Base-by-base conservation (phyloP, 2,888 invertebrate species). In the Trissolcus brochymenae region DNA sequence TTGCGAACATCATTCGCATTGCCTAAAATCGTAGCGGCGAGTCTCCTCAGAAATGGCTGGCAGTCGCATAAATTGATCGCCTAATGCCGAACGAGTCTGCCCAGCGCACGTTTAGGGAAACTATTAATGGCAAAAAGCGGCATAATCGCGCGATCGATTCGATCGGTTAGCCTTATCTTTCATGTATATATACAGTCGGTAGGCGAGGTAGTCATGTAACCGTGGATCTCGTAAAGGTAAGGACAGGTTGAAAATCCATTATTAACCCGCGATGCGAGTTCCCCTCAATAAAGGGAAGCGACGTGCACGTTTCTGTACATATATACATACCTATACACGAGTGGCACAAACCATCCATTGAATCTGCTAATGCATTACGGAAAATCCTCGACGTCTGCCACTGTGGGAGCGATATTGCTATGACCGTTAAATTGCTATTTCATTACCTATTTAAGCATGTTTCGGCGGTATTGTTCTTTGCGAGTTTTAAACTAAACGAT, bases 171-270 rank as follows among this genome's bases (percentile, higher is more conserved):
- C 79, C 82, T 84, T 83, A 85, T 85, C 82, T 73, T 80, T 76
- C 82, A 85, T 85, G 84, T 83, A 85, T 85, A 80, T 85, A 85
- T 85, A 85, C 84, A 83, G 83, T 80, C 83, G 81, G 79, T 82
- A 83, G 83, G 74, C 81, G 79, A 81, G 75, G 79, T 77, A 82
- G 74, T 83, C 83, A 70, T 83, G 82, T 82, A 80, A 82, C 70
- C 76, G 79, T 76, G 79, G 72, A 80, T 83, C 84, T 86, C 84
- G 82, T 84, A 85, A 87, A 86, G 84, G 85, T 81, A 86, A 84
- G 80, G 79, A 86, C 83, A 78, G 81, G 82, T 86, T 86, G 84
- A 84, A 86, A 86, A 87, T 87, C 82, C 84, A 86, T 87, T 86
- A 86, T 86, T 87, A 84, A 85, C 82, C 84, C 81, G 72, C 65